These are phyloP conservation scores for Scaptodrosophila latifasciaeformis DNA, from an alignment of 2,888 invertebrate genomes.

Conservation along the genomic window DNA sequence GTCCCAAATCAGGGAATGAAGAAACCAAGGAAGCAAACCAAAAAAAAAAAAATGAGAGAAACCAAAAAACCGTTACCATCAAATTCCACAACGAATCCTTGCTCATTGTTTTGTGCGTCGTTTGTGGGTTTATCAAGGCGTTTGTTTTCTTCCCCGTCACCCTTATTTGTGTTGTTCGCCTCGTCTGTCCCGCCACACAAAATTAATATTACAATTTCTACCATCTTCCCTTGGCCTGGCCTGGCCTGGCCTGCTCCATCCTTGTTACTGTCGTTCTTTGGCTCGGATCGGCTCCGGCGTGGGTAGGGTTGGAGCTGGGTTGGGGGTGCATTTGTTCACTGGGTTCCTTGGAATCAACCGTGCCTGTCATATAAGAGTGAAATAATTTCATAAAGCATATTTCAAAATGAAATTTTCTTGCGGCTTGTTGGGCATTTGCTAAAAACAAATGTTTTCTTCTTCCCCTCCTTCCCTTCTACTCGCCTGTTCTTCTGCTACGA, in stretches of 20 bases:
- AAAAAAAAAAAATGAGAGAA: no score
- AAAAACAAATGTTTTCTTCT: slow-evolving; percentile 61
- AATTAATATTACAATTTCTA: slow-evolving; percentile 67
- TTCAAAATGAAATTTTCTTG: slow-evolving; percentile 66
- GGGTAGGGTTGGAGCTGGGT: no score
- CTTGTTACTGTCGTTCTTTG: slow-evolving; percentile 13
- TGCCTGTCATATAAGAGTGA: slow-evolving; percentile 52
- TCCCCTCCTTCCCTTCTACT: not conserved
- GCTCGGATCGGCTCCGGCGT: slow-evolving; percentile 16
- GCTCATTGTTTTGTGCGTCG: slow-evolving; percentile 61
- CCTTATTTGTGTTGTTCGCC: not conserved
- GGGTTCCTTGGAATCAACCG: no score
- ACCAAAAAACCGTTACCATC: slow-evolving; percentile 44
- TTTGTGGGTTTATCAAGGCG: slow-evolving; percentile 46
- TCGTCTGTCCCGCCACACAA: slow-evolving; percentile 47
- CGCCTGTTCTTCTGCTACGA: slow-evolving; percentile 14
- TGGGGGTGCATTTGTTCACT: no score
- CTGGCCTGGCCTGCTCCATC: slow-evolving; percentile 3
- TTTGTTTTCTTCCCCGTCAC: not conserved
- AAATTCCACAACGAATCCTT: slow-evolving; percentile 64
- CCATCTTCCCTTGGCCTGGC: slow-evolving; percentile 21
- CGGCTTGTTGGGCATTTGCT: slow-evolving; percentile 46
- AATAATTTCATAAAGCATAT: slow-evolving; percentile 65
- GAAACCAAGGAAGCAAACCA: slow-evolving; percentile 6
- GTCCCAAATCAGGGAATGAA: slow-evolving; percentile 26